Conservation (phyloP, 1,140 invertebrate species). For the Copidosoma floridanum region DNA sequence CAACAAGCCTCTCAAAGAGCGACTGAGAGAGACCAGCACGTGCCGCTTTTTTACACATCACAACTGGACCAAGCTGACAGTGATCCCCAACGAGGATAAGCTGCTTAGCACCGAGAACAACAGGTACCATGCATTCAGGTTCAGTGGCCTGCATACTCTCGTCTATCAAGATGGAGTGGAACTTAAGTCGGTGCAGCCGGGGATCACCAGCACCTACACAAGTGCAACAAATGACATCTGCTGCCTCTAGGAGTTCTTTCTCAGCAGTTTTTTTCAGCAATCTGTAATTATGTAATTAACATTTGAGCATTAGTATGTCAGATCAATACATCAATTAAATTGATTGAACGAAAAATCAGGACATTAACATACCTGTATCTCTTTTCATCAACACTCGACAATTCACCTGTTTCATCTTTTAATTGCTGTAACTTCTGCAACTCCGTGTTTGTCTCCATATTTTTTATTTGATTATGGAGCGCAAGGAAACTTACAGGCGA, state of each 20-base stretch:
- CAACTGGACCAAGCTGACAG: conserved; percentile 96
- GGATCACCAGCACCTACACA: conserved; percentile 98
- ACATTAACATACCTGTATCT: conserved; percentile 67
- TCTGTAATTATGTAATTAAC: conserved; percentile 45
- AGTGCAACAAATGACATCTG: conserved; percentile 98
- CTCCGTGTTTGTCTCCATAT: conserved; percentile 87
- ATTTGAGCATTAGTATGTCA: too few relatives aligned
- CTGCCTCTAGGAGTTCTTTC: conserved; percentile 87
- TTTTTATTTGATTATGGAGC: conserved; percentile 95
- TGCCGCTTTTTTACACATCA: conserved; percentile 99
- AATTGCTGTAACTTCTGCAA: conserved; percentile 94
- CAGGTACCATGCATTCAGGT: conserved; percentile 98
- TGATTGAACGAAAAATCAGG: too few relatives aligned
- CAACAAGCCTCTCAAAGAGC: conserved; percentile 94
- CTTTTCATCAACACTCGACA: conserved; percentile 92
- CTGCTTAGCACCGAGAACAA: conserved; percentile 94
- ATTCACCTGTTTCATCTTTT: conserved; percentile 95
- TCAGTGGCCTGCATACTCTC: conserved; percentile 97
- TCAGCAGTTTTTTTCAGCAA: conserved; percentile 90
- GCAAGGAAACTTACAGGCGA: conserved; percentile 96
- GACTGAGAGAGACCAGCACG: conserved; percentile 95
- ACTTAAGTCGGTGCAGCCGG: conserved; percentile 85
- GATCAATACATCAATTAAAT: too few relatives aligned
- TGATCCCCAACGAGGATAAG: conserved; percentile 97
- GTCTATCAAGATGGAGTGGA: conserved; percentile 97